These are phyloP conservation scores for Mesoclemmys tuberculata DNA, from an alignment of 2,113 vertebrate genomes.

Conservation along the genomic window DNA sequence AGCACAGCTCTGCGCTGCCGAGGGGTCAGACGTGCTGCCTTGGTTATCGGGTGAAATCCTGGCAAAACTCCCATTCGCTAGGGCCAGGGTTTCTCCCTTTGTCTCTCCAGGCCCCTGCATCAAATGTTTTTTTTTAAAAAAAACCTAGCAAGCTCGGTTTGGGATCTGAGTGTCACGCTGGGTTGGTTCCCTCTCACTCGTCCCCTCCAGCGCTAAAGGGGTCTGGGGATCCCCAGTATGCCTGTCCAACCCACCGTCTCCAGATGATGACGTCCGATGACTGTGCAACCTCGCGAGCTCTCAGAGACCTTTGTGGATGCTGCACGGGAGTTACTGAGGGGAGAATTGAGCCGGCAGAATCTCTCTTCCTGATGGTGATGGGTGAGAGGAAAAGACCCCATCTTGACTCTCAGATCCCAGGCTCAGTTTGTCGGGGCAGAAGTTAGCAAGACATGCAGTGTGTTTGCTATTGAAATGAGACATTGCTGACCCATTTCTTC, in stretches of 20 bases:
- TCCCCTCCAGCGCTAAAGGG: not conserved
- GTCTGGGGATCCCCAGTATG: not conserved
- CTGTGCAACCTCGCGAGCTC: not conserved
- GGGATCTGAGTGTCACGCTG: not conserved
- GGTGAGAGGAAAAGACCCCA: not conserved
- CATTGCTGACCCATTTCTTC: not conserved
- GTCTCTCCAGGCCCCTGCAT: not conserved
- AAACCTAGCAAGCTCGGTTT: not conserved
- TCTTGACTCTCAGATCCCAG: not conserved
- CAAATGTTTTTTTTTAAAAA: not conserved
- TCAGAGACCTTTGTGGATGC: not conserved
- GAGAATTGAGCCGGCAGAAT: not conserved
- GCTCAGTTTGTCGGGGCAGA: not conserved
- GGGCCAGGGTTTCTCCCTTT: not conserved
- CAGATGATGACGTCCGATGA: too few relatives aligned
- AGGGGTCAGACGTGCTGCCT: not conserved
- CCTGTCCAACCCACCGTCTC: not conserved
- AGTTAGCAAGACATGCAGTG: not conserved
- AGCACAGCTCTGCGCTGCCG: not conserved
- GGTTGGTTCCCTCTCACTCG: not conserved
- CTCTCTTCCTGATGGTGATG: accelerated
- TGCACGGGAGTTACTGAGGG: not conserved
- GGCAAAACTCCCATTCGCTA: not conserved
- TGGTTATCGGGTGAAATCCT: not conserved
- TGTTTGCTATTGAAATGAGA: not conserved